Conservation (phyloP, 1,140 invertebrate genomes). For the Anastrepha obliqua region DNA sequence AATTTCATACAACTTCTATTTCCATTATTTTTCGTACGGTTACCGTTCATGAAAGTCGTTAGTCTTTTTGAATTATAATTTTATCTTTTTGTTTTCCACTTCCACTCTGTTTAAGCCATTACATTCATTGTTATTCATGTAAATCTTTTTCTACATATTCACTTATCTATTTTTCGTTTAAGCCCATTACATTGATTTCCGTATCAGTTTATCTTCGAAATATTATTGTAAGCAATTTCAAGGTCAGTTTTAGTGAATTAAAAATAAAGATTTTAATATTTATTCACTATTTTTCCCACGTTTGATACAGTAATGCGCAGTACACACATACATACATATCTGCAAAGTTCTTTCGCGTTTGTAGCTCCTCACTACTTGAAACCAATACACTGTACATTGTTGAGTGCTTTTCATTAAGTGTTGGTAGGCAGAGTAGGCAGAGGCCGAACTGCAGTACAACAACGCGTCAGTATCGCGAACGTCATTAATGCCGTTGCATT, state of each 20-base stretch:
- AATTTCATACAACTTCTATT: no score
- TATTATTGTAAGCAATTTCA: not conserved
- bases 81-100: no score
- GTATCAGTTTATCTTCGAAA: no score
- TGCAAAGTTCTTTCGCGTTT: not conserved
- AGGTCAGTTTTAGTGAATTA: not conserved
- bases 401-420: constrained; percentile 22
- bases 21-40: no score
- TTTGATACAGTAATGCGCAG: not conserved
- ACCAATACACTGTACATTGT: constrained; percentile 5
- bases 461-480: not conserved
- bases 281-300: not conserved
- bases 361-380: not conserved
- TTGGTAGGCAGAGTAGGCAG: not conserved
- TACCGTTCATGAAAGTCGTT: no score
- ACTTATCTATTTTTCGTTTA: no score
- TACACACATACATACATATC: not conserved
- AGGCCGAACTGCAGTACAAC: not conserved
- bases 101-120: no score
- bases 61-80: no score
- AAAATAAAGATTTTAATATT: not conserved
- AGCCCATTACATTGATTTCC: no score
- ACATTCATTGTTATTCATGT: no score
- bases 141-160: no score
- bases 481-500: constrained; percentile 43